phyloP scores from a whole-genome alignment of 2,888 invertebrate species.

The Lacanobia oleracea region DNA sequence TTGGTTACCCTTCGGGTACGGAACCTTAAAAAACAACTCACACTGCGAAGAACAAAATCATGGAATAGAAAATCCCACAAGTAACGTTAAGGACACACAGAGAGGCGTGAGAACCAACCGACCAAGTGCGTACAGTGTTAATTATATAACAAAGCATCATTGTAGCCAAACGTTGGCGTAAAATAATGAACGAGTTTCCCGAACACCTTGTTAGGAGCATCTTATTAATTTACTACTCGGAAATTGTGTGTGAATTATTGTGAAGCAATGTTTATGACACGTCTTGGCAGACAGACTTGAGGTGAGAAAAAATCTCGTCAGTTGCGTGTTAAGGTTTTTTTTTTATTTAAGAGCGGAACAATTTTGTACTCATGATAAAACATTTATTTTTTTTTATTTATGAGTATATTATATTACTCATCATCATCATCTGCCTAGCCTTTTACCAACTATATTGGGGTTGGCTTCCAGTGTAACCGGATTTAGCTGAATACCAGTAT shows the following conservation, averaged over 20 bases:
- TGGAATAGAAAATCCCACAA: slow-evolving; percentile 1
- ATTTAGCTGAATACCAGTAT: no score
- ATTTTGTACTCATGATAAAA: background rate
- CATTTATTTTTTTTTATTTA: no score
- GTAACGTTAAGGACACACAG: slow-evolving; percentile 39
- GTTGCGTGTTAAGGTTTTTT: background rate
- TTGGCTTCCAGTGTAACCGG: no score
- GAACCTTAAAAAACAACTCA: background rate
- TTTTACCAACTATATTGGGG: no score
- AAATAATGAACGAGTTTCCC: slow-evolving; percentile 81
- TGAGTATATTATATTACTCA: no score
- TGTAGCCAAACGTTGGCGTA: slow-evolving; percentile 71
- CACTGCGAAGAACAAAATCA: slow-evolving; percentile 5
- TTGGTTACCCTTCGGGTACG: no score
- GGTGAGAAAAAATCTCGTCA: background rate
- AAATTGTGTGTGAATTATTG: slow-evolving; percentile 66
- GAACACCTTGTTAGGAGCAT: slow-evolving; percentile 79
- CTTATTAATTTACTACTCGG: slow-evolving; percentile 80
- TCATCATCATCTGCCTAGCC: no score
- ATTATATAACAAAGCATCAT: slow-evolving; percentile 81
- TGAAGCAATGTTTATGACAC: slow-evolving; percentile 40
- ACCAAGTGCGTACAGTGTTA: slow-evolving; percentile 74
- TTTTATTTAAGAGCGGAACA: background rate
- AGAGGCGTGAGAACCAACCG: slow-evolving; percentile 58
- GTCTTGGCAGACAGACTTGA: background rate